Evolutionary conservation across 2,888 invertebrate species (phyloP).

Genomic region (Hydrotaea cyrtoneurina): DNA sequence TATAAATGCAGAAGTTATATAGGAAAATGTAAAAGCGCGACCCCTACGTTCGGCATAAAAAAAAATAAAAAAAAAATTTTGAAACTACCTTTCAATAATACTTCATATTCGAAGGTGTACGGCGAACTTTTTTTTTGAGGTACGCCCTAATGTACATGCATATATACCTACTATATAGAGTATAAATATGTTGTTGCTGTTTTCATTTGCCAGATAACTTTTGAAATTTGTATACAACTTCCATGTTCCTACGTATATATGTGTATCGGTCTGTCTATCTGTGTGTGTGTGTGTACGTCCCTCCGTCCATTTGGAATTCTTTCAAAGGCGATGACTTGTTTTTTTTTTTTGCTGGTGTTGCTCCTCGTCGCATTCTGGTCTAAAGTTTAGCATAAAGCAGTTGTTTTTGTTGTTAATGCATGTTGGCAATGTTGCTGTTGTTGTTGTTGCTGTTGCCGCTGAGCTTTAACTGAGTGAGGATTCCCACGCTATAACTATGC

Average conservation of each 20-base stretch:
- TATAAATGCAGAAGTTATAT: too few relatives aligned
- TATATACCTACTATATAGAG: too few relatives aligned
- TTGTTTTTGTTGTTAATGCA: constrained; percentile 21
- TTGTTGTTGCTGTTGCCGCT: constrained; percentile 28
- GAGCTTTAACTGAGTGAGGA: constrained; percentile 50
- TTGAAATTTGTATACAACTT: constrained; percentile 7
- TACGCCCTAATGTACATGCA: not conserved
- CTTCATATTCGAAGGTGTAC: too few relatives aligned
- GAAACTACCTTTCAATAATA: too few relatives aligned
- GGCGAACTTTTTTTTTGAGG: too few relatives aligned
- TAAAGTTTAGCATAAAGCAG: constrained; percentile 42
- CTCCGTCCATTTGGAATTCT: constrained; percentile 15
- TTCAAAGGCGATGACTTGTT: constrained; percentile 4
- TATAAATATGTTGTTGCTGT: not conserved
- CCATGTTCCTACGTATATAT: constrained; percentile 7
- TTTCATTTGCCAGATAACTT: constrained; percentile 23
- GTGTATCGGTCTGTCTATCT: not conserved
- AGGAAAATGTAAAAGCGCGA: too few relatives aligned
- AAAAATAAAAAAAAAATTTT: too few relatives aligned
- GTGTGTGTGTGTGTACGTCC: not conserved
- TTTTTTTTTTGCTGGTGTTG: not conserved
- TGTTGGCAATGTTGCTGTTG: constrained; percentile 18
- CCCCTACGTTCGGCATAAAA: too few relatives aligned
- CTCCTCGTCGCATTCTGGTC: constrained; percentile 42
- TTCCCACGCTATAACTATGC: constrained; percentile 63